Evolutionary conservation across 2,888 invertebrate genomes (phyloP).

Genomic region (Trissonchulus latispiculum): DNA sequence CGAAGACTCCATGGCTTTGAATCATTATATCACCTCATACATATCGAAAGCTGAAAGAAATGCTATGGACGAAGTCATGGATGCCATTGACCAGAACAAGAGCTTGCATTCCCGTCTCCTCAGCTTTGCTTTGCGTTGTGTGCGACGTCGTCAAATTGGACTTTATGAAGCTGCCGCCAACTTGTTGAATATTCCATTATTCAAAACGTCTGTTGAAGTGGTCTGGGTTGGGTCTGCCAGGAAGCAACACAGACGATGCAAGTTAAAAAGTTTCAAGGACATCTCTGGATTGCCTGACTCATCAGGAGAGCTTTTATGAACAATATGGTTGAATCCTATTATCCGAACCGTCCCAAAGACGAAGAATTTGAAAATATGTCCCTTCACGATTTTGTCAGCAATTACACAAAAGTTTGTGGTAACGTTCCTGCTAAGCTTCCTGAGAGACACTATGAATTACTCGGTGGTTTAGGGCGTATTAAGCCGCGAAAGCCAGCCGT

Average conservation of each 20-base stretch:
- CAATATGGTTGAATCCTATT: not conserved
- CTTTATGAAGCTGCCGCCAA: slow-evolving; percentile 5
- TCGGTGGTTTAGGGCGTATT: too few species aligned
- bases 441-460: too few species aligned
- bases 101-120: not conserved
- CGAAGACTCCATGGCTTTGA: not conserved
- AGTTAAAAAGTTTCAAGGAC: too few species aligned
- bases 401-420: too few species aligned
- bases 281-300: too few species aligned
- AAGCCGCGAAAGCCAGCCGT: too few species aligned
- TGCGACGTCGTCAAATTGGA: slow-evolving; percentile 5
- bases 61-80: not conserved
- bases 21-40: slow-evolving; percentile 9
- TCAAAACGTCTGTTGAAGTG: not conserved
- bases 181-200: not conserved
- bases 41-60: slow-evolving; percentile 16
- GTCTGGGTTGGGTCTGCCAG: not conserved
- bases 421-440: too few species aligned
- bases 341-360: not conserved
- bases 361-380: too few species aligned
- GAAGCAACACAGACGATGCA: not conserved
- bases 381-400: too few species aligned
- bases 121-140: not conserved
- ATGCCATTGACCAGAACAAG: not conserved
- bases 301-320: not conserved